phyloP scores from a whole-genome alignment of 2,888 invertebrate species.

The Tridacna crocea region DNA sequence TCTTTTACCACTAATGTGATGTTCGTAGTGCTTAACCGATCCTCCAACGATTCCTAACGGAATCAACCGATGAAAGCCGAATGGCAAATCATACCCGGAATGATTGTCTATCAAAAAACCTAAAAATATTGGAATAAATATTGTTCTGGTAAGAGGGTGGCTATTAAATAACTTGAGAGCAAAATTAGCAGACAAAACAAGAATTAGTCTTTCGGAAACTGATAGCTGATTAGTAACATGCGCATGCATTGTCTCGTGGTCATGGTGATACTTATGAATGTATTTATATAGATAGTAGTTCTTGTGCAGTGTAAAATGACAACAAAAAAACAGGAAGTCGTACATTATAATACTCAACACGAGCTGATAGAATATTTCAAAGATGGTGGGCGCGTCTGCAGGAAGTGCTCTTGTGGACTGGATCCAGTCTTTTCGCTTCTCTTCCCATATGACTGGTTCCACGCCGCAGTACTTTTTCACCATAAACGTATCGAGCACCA shows the following conservation, averaged over 20 bases:
- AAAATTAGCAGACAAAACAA: slow-evolving; percentile 77
- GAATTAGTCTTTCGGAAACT: slow-evolving; percentile 69
- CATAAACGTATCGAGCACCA: slow-evolving; percentile 74
- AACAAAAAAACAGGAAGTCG: slow-evolving; percentile 74
- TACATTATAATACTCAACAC: slow-evolving; percentile 71
- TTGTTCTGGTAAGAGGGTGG: slow-evolving; percentile 77
- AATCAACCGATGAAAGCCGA: slow-evolving; percentile 74
- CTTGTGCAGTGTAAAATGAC: slow-evolving; percentile 75
- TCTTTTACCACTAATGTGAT: slow-evolving; percentile 73
- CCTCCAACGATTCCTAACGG: slow-evolving; percentile 76
- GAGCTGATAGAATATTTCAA: slow-evolving; percentile 66
- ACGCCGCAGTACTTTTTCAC: slow-evolving; percentile 77
- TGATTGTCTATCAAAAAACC: slow-evolving; percentile 77
- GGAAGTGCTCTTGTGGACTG: slow-evolving; percentile 76
- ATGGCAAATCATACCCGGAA: slow-evolving; percentile 79
- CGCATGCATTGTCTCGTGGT: slow-evolving; percentile 73
- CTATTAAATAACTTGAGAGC: slow-evolving; percentile 72
- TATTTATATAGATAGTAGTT: slow-evolving; percentile 73
- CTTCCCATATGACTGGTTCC: slow-evolving; percentile 64
- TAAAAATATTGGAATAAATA: slow-evolving; percentile 77
- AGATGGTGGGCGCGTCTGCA: slow-evolving; percentile 65
- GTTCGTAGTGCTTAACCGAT: slow-evolving; percentile 72
- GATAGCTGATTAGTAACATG: slow-evolving; percentile 79
- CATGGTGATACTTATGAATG: slow-evolving; percentile 78
- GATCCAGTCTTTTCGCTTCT: slow-evolving; percentile 64